Conservation (phyloP, 2,888 invertebrate species). For the Perizoma flavofasciatum region DNA sequence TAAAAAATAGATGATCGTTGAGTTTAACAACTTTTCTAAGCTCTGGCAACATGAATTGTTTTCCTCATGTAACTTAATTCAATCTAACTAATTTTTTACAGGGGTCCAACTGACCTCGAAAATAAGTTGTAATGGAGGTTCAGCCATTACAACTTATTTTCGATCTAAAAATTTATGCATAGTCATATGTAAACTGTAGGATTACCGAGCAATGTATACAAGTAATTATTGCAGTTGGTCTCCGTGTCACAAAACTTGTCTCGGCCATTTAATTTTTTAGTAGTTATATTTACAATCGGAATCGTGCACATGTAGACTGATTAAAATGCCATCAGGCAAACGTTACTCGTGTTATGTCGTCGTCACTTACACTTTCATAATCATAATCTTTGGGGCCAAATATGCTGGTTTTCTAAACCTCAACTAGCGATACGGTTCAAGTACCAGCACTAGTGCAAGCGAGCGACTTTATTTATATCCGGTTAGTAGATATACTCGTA, state of each 20-base stretch:
- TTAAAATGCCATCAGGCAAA: conserved; percentile 26
- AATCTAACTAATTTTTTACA: too few relatives aligned
- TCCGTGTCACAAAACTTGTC: too few relatives aligned
- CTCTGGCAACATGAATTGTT: too few relatives aligned
- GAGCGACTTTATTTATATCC: not conserved
- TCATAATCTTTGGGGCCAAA: conserved; percentile 30
- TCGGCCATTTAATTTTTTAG: too few relatives aligned
- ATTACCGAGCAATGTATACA: too few relatives aligned
- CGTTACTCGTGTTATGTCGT: conserved; percentile 34
- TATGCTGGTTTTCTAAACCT: conserved; percentile 26
- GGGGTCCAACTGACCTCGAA: too few relatives aligned
- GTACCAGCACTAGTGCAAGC: not conserved
- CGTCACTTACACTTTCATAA: conserved; percentile 46
- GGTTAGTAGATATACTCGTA: not conserved
- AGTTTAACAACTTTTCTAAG: not conserved
- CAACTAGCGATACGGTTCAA: conserved; percentile 4
- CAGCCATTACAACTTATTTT: too few relatives aligned
- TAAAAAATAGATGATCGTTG: not conserved
- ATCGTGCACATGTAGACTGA: conserved; percentile 30
- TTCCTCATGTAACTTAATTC: too few relatives aligned
- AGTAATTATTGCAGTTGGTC: too few relatives aligned
- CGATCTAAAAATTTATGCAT: too few relatives aligned
- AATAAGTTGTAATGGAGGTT: too few relatives aligned
- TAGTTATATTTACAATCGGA: conserved; percentile 13
- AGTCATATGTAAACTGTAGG: too few relatives aligned